Percentiles rank a stretch among this genome's conserved stretches.
phyloP scores from a whole-genome alignment of 2,888 invertebrate genomes.

The Eurytoma adleriae region DNA sequence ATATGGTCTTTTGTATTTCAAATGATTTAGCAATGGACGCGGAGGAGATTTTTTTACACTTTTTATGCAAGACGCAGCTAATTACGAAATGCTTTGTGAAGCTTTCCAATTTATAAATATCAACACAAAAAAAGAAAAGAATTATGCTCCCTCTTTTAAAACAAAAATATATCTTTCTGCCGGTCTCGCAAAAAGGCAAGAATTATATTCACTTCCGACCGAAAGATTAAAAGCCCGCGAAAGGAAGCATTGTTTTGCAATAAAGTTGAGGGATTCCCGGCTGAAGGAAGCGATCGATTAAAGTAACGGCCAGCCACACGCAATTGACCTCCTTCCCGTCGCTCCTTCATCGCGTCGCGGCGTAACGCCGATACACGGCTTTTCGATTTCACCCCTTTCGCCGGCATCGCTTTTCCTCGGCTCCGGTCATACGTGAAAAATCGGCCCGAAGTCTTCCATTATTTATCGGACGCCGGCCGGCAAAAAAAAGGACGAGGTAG shows the following conservation, averaged over 20 bases:
- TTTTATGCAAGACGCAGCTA: no score
- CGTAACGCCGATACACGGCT: background rate
- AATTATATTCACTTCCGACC: no score
- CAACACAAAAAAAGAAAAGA: no score
- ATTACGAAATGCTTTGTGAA: no score
- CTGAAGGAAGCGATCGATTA: constrained; percentile 54
- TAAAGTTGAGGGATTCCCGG: background rate
- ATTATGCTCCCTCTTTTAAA: no score
- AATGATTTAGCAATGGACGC: background rate
- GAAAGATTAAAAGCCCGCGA: no score
- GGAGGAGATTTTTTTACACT: background rate
- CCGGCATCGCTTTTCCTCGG: background rate
- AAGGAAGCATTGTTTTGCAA: background rate
- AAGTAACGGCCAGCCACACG: constrained; percentile 61
- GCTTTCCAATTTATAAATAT: no score
- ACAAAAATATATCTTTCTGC: no score
- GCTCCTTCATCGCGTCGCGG: background rate
- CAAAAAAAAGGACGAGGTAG: background rate
- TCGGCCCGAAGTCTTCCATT: constrained; percentile 2
- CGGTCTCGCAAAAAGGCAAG: no score
- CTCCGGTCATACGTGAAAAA: background rate
- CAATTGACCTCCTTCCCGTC: constrained; percentile 32
- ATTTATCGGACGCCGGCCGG: background rate
- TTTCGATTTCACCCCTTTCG: background rate
- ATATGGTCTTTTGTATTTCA: constrained; percentile 11